A percentile compares a stretch with the other conserved stretches of the same genome.
phyloP scores from a whole-genome alignment of 1,140 invertebrate genomes.

The Mercenaria mercenaria region DNA sequence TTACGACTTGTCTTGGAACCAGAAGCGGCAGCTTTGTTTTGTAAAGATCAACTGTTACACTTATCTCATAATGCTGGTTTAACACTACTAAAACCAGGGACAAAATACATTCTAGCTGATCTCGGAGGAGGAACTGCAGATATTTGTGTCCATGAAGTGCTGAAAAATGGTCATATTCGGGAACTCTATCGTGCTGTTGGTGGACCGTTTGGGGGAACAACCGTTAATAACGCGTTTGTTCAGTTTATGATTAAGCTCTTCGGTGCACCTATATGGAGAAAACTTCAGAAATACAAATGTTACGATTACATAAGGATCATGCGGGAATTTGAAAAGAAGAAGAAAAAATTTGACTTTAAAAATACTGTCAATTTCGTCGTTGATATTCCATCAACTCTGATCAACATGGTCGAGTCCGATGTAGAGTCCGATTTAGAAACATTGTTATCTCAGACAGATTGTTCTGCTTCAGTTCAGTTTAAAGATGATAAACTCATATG shows the following conservation, averaged over 20 bases:
- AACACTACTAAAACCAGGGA: background rate
- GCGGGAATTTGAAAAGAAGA: background rate
- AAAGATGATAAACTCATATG: background rate
- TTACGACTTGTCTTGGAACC: background rate
- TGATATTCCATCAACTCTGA: background rate
- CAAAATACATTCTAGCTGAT: conserved; percentile 15
- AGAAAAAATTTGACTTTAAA: background rate
- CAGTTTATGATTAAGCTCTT: background rate
- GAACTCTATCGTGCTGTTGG: conserved; percentile 22
- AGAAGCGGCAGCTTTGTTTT: conserved; percentile 8
- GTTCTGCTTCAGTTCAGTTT: too few species aligned
- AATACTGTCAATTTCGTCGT: background rate
- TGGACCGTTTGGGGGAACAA: background rate
- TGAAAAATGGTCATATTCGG: background rate
- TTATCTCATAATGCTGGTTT: background rate
- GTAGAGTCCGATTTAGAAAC: background rate
- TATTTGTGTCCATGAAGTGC: conserved; percentile 10
- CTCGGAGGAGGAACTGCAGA: conserved; percentile 18
- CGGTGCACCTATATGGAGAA: background rate
- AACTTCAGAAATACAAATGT: background rate
- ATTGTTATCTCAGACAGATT: background rate
- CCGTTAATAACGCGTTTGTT: background rate
- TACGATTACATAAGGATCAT: background rate
- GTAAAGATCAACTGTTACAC: background rate
- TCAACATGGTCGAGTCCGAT: background rate